Conservation (phyloP, 2,797 vertebrate species). For the Acanthurus lineatus region DNA sequence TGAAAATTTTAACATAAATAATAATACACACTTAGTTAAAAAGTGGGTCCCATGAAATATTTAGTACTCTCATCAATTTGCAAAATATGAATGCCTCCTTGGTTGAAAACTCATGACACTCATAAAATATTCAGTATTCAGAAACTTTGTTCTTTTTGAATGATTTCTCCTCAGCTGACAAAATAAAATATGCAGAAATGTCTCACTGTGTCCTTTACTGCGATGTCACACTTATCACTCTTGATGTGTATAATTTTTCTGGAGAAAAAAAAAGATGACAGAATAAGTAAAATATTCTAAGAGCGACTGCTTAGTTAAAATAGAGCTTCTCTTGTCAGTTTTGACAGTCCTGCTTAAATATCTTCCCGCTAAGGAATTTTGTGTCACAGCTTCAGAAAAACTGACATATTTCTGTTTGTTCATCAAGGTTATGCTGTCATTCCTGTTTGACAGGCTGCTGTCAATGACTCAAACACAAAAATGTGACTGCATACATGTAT, state of each 20-base stretch:
- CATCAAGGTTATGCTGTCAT: neutral
- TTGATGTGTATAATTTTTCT: neutral
- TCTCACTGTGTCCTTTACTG: conserved; percentile 43
- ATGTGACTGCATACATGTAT: neutral
- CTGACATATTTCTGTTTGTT: neutral
- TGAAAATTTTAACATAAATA: conserved; percentile 29
- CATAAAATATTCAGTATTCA: conserved; percentile 55
- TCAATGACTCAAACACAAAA: neutral
- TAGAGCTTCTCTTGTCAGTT: neutral
- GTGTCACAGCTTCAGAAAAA: neutral
- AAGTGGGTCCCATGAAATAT: conserved; percentile 37
- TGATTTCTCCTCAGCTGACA: conserved; percentile 60
- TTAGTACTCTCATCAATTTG: conserved; percentile 22
- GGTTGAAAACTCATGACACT: conserved; percentile 28
- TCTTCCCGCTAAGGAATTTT: conserved; percentile 6
- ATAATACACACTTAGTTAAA: conserved; percentile 29
- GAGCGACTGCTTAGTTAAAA: neutral
- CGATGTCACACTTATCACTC: neutral
- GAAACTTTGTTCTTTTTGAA: conserved; percentile 62
- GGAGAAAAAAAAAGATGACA: neutral
- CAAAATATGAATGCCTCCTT: conserved; percentile 37
- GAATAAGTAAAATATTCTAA: neutral
- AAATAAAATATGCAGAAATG: conserved; percentile 71
- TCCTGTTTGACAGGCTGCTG: neutral
- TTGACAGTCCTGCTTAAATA: too few relatives aligned